Conservation (phyloP, 2,888 invertebrate genomes). For the Hyposoter dolosus region DNA sequence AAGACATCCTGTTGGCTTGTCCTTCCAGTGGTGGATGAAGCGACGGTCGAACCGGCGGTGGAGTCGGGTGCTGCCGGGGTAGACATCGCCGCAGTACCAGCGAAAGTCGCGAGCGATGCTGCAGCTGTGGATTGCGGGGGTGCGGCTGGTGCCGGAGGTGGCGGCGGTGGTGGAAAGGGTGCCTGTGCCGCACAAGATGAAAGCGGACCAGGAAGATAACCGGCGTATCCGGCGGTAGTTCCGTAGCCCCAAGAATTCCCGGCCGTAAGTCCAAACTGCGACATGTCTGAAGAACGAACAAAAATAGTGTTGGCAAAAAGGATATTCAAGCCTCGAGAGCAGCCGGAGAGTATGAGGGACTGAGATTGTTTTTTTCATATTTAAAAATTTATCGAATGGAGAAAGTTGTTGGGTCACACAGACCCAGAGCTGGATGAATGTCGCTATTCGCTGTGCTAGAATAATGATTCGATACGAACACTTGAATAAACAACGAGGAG, state of each 20-base stretch:
- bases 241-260: conserved; percentile 96
- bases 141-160: conserved; percentile 77
- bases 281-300: conserved; percentile 89
- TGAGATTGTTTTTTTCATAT: not conserved
- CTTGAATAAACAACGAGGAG: not conserved
- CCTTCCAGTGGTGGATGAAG: conserved; percentile 77
- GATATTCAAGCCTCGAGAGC: not conserved
- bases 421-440: not conserved
- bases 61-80: conserved; percentile 82
- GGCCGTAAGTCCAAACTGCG: conserved; percentile 93
- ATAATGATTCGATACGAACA: not conserved
- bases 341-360: no score
- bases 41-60: conserved; percentile 80
- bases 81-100: conserved; percentile 81
- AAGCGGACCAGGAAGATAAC: conserved; percentile 90
- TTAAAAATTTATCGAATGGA: not conserved
- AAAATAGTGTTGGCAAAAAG: conserved; percentile 21
- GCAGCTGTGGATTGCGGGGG: conserved; percentile 67
- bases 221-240: conserved; percentile 93
- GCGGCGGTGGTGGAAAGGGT: conserved; percentile 83
- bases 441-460: not conserved
- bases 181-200: conserved; percentile 91
- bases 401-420: not conserved
- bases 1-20: conserved; percentile 83
- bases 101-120: conserved; percentile 80